phyloP scores from a whole-genome alignment of 2,797 vertebrate genomes.

The Coreius guichenoti region DNA sequence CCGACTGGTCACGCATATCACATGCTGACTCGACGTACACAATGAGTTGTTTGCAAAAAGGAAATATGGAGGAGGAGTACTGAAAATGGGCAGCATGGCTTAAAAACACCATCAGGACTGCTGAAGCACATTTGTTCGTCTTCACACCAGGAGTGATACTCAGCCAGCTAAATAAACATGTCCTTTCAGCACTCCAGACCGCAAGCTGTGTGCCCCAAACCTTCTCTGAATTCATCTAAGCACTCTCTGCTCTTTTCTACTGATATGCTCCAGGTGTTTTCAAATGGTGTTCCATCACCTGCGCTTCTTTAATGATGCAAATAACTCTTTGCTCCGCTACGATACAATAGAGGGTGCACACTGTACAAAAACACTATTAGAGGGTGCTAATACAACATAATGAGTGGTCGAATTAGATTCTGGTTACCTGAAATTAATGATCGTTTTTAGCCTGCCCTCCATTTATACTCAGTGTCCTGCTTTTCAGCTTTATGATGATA shows the following conservation, averaged over 20 bases:
- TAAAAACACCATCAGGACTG: constrained; percentile 70
- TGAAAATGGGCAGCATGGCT: constrained; percentile 21
- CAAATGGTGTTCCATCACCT: not conserved
- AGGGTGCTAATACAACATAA: constrained; percentile 7
- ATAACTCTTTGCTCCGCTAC: not conserved
- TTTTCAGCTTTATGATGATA: constrained; percentile 27
- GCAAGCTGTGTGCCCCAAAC: constrained; percentile 49
- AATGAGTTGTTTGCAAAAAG: constrained; percentile 15
- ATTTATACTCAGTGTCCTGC: constrained; percentile 29
- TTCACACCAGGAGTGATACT: constrained; percentile 65
- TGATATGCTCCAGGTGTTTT: constrained; percentile 27
- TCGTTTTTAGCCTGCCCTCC: constrained; percentile 15
- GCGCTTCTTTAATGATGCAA: constrained; percentile 6
- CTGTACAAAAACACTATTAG: constrained; percentile 29
- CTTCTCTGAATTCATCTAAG: constrained; percentile 37
- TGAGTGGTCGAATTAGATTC: not conserved
- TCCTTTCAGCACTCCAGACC: constrained; percentile 53
- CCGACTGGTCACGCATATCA: constrained; percentile 26
- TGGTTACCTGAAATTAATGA: constrained; percentile 12
- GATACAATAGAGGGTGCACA: not conserved
- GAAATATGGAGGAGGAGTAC: constrained; percentile 24
- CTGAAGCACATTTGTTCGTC: constrained; percentile 71
- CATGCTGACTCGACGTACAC: not conserved
- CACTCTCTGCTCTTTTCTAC: constrained; percentile 4
- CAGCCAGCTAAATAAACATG: constrained; percentile 55